Conservation (phyloP, 2,888 invertebrate genomes). For the Carcina quercana region DNA sequence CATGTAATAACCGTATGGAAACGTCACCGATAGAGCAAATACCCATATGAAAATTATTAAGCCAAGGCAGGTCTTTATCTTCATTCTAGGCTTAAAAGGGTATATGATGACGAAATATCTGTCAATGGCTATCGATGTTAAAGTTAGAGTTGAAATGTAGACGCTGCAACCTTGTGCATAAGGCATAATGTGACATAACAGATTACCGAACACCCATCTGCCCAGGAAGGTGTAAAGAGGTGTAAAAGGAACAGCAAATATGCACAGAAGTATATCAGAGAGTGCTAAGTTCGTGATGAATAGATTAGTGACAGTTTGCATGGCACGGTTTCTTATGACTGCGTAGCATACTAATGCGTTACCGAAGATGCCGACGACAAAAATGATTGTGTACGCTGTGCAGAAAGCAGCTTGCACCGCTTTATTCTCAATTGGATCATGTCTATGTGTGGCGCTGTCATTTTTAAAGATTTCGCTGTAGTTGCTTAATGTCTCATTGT, state of each 20-base stretch:
- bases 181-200: slow-evolving; percentile 89
- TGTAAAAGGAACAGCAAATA: slow-evolving; percentile 92
- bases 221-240: slow-evolving; percentile 89
- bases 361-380: slow-evolving; percentile 86
- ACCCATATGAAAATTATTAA: slow-evolving; percentile 89
- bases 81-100: slow-evolving; percentile 89
- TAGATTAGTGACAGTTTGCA: slow-evolving; percentile 95
- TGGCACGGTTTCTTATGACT: slow-evolving; percentile 86
- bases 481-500: slow-evolving; percentile 32
- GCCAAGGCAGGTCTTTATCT: slow-evolving; percentile 81
- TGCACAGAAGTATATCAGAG: slow-evolving; percentile 89
- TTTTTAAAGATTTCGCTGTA: slow-evolving; percentile 29
- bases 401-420: slow-evolving; percentile 83
- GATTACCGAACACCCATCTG: slow-evolving; percentile 89
- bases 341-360: slow-evolving; percentile 92
- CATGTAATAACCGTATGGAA: slow-evolving; percentile 91
- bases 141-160: slow-evolving; percentile 91
- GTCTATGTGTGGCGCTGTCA: slow-evolving; percentile 27
- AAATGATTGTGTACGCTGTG: slow-evolving; percentile 84
- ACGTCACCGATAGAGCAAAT: slow-evolving; percentile 83
- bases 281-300: slow-evolving; percentile 94
- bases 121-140: slow-evolving; percentile 94
- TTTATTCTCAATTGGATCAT: slow-evolving; percentile 77
- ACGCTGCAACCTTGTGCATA: slow-evolving; percentile 91
- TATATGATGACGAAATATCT: slow-evolving; percentile 93